Evolutionary conservation across 2,888 invertebrate species (phyloP).

Genomic region (Heliconius charithonia): DNA sequence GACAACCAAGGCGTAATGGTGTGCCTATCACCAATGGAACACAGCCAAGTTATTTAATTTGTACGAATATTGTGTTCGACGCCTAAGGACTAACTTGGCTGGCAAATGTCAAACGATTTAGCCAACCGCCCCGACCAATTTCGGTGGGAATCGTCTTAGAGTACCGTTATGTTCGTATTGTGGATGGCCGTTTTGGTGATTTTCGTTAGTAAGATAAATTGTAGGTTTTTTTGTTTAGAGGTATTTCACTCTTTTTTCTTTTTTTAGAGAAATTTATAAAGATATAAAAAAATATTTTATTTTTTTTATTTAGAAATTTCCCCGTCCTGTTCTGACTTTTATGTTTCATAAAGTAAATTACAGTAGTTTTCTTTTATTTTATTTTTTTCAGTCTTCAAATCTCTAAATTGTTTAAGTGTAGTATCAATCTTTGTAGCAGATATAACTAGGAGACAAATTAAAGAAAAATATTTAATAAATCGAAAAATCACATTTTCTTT

Average conservation of each 20-base stretch:
- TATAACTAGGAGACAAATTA: too few relatives aligned
- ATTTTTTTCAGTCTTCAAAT: neutral
- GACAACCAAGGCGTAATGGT: constrained; percentile 63
- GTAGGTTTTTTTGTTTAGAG: neutral
- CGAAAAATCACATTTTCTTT: too few relatives aligned
- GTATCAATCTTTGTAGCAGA: neutral
- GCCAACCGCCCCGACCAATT: constrained; percentile 12
- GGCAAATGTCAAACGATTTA: constrained; percentile 27
- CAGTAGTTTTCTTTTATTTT: too few relatives aligned
- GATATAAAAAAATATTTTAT: too few relatives aligned
- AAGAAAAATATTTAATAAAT: too few relatives aligned
- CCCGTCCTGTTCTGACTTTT: too few relatives aligned
- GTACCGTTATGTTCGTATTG: neutral
- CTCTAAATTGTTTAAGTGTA: neutral
- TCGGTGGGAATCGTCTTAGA: constrained; percentile 1
- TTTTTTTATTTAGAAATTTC: too few relatives aligned
- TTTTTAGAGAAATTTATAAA: too few relatives aligned
- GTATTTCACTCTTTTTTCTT: too few relatives aligned
- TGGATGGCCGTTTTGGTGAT: neutral
- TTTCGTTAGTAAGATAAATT: neutral
- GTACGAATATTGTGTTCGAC: constrained; percentile 42
- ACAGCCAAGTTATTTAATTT: constrained; percentile 58
- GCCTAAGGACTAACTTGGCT: constrained; percentile 29
- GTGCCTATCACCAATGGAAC: constrained; percentile 64
- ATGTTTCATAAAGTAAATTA: too few relatives aligned